These are phyloP conservation scores for Clarias fuscus DNA, from an alignment of 2,797 vertebrate genomes.

Conservation along the genomic window DNA sequence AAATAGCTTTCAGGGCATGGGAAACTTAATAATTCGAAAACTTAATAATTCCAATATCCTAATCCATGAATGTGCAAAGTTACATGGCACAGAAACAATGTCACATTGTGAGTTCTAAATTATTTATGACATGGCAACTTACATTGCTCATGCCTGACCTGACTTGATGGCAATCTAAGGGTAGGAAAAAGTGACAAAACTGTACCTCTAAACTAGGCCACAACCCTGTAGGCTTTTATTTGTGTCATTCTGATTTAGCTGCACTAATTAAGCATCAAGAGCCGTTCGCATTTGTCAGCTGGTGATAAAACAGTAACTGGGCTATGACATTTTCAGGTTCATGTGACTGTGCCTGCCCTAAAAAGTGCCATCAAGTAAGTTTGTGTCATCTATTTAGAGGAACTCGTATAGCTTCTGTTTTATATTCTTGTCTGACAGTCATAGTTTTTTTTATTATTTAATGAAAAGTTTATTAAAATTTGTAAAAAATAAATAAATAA, in stretches of 20 bases:
- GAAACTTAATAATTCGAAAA: background rate
- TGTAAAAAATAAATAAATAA: background rate
- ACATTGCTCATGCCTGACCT: constrained; percentile 48
- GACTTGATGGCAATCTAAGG: constrained; percentile 48
- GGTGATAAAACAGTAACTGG: constrained; percentile 44
- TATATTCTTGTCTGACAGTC: background rate
- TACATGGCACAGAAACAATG: background rate
- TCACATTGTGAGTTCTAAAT: constrained; percentile 3
- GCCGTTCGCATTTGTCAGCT: constrained; percentile 50
- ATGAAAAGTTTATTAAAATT: constrained; percentile 34
- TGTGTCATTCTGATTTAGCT: constrained; percentile 58
- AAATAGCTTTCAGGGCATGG: background rate
- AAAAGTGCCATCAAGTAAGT: constrained; percentile 19
- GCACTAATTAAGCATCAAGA: constrained; percentile 55
- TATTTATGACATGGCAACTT: constrained; percentile 36
- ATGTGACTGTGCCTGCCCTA: constrained; percentile 43
- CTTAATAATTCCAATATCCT: background rate
- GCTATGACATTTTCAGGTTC: constrained; percentile 48
- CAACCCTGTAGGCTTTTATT: constrained; percentile 55
- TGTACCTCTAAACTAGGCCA: constrained; percentile 53
- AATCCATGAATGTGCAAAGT: background rate
- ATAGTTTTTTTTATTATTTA: constrained; percentile 19
- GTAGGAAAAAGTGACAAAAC: constrained; percentile 41
- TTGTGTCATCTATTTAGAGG: constrained; percentile 34
- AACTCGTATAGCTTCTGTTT: constrained; percentile 5